Percentiles rank a stretch among this genome's conserved stretches.
Evolutionary conservation across 2,797 vertebrate genomes (phyloP).

Genomic region (Anabacerthia variegaticeps): DNA sequence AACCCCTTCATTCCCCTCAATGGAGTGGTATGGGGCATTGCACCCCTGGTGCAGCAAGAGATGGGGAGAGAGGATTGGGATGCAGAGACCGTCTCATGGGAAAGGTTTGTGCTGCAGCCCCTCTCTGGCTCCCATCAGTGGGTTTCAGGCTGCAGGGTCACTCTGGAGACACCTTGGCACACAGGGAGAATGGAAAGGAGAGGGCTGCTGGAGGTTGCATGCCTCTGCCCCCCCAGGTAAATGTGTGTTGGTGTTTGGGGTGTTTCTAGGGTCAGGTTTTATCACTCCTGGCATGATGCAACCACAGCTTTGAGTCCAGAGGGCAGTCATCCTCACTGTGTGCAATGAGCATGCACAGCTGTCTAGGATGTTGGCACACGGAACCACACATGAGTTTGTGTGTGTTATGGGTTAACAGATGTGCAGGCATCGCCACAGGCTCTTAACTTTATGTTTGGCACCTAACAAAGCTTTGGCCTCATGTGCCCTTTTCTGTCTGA

Average conservation of each 20-base stretch:
- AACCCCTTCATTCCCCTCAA: fast-evolving
- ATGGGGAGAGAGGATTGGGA: fast-evolving
- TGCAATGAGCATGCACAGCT: fast-evolving
- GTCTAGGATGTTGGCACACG: fast-evolving
- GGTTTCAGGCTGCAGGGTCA: fast-evolving
- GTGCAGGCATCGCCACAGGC: not conserved
- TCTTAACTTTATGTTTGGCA: not conserved
- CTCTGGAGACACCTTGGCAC: not conserved
- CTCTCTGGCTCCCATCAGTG: not conserved
- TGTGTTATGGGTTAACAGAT: fast-evolving
- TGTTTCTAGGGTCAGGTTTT: not conserved
- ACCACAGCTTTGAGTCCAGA: not conserved
- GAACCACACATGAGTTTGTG: not conserved
- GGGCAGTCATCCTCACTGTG: not conserved
- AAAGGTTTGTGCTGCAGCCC: not conserved
- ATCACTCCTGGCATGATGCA: fast-evolving
- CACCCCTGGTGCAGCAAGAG: not conserved
- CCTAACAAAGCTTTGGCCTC: not conserved
- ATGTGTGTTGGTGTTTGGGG: not conserved
- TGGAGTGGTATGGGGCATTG: too few relatives aligned
- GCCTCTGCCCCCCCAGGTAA: not conserved
- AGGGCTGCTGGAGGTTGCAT: not conserved
- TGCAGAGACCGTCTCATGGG: not conserved
- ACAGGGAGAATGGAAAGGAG: not conserved
- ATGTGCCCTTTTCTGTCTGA: not conserved